A percentile compares a stretch with the other conserved stretches of the same genome.
These are phyloP conservation scores for Aurelia coerulea DNA, from an alignment of 30 jellyfish, hydroid and myxozoan species.

Conservation along the genomic window DNA sequence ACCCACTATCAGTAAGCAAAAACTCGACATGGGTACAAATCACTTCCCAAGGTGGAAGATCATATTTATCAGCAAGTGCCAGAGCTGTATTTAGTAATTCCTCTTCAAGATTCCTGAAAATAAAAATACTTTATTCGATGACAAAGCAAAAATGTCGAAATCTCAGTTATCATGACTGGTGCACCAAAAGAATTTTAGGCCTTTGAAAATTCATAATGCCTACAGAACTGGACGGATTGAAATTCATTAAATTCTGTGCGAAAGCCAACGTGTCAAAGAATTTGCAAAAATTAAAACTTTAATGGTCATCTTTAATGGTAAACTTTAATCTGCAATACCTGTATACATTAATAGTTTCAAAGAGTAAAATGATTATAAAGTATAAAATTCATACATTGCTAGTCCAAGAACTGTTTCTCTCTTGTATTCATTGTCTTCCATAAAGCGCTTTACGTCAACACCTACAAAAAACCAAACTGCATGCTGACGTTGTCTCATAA, in stretches of 20 bases:
- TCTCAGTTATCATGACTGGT: no score
- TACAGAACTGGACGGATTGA: no score
- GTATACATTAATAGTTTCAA: no score
- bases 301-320: no score
- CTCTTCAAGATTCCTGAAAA: constrained; percentile 86
- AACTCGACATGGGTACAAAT: constrained; percentile 85
- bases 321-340: no score
- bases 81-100: constrained; percentile 67
- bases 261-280: no score
- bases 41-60: constrained; percentile 89
- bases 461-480: constrained; percentile 41
- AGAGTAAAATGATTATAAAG: background rate
- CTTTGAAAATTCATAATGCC: no score
- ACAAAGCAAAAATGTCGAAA: background rate
- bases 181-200: no score
- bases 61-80: constrained; percentile 88
- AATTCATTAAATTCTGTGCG: no score
- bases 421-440: constrained; percentile 87
- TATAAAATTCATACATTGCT: constrained; percentile 83
- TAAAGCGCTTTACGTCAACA: constrained; percentile 85
- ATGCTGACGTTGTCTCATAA: background rate
- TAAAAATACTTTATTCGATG: background rate
- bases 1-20: constrained; percentile 95
- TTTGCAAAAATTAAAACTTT: no score
- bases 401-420: constrained; percentile 95